These are phyloP conservation scores for Megalurothrips usitatus DNA, from an alignment of 2,888 invertebrate species.

Conservation along the genomic window DNA sequence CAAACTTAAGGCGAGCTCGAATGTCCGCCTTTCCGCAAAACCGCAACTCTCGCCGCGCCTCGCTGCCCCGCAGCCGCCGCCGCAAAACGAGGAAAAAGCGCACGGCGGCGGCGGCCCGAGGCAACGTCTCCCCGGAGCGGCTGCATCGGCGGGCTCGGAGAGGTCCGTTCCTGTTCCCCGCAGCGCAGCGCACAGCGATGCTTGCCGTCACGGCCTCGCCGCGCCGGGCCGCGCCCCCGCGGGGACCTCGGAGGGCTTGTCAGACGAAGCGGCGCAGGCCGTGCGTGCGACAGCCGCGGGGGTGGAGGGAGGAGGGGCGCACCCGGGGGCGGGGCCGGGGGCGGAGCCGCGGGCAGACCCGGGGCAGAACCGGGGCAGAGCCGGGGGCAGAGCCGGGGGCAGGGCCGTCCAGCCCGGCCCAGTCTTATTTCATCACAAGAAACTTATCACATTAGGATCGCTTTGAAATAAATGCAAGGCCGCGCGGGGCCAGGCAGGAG, in stretches of 20 bases:
- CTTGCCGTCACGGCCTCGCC: no score
- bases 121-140: no score
- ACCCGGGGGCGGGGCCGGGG: neutral
- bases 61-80: no score
- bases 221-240: neutral
- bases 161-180: no score
- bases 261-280: neutral
- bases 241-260: neutral
- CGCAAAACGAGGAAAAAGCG: no score
- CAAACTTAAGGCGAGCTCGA: no score
- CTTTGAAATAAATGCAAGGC: slow-evolving; percentile 17
- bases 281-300: neutral
- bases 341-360: neutral
- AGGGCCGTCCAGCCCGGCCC: neutral
- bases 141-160: no score
- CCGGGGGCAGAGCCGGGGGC: no score
- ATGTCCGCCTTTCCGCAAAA: no score
- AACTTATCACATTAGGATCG: slow-evolving; percentile 20
- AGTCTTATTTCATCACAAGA: slow-evolving; percentile 5
- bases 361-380: neutral
- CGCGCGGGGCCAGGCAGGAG: neutral
- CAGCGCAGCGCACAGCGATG: no score
- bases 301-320: neutral
- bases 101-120: no score
- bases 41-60: no score